Base-by-base conservation (phyloP, 2,888 invertebrate species). In the Teinopalpus imperialis region DNA sequence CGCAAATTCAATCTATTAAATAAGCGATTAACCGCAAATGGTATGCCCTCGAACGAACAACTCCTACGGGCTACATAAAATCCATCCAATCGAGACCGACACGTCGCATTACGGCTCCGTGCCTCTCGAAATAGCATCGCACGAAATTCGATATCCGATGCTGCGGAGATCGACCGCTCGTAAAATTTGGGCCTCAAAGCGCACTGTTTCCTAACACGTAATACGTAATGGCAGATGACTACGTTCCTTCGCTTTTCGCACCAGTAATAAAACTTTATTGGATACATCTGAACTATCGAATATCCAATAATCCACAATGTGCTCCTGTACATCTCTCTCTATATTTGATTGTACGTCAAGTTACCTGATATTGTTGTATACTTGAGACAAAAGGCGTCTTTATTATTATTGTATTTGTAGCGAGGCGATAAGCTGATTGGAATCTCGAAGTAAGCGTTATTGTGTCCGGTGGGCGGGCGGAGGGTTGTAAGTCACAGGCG, bases 101-200 rank as follows among this genome's bases (percentile, higher is more conserved):
- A 79, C 77, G 76, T 81, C 74, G 71, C 77, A 78, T 81, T 76
- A 79, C 67, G 63, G 61, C 67, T 59, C 65, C 23, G 37, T 14
- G 61, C 66, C 61, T 74, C 75, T 74, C 73, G 66, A 74, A 77
- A 80, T 74, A 75, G 74, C 81, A 62, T 67, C 72, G 75, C 80
- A 82, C 80, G 80, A 83, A 81, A 81, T 81, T 81, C 77, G 79
- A 81, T 78, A 77, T 72, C 69, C 66, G 70, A 69, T 67, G 70
- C 71, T 68, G 67, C 66, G 61, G 73, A 77, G 75, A 74, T 71
- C 73, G 73, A 61, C 66, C 65, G 74, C 65, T 83, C 81, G 78
- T 85, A 81, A 86, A 86, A 83, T 83, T 81, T 80, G 74, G 73
- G 66, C 62, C 66, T 63, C 59, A 14, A 43, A 43, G 31, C 48